Conservation (phyloP, 2,797 vertebrate genomes). For the Acanthurus leucopareius region DNA sequence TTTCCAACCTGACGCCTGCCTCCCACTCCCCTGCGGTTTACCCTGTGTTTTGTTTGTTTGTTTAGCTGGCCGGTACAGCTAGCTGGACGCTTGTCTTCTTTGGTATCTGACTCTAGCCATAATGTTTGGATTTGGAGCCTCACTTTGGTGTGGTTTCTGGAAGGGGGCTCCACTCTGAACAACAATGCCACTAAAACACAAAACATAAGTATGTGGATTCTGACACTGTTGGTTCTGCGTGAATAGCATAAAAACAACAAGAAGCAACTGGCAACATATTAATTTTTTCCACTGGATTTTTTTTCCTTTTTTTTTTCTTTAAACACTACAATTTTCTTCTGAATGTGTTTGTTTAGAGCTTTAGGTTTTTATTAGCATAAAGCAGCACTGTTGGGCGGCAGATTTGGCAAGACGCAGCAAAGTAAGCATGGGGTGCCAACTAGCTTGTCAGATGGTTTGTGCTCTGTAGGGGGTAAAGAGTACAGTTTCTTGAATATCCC, state of each 20-base stretch:
- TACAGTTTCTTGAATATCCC: constrained; percentile 53
- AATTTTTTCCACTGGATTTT: constrained; percentile 17
- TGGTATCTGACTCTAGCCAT: constrained; percentile 64
- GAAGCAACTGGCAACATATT: constrained; percentile 22
- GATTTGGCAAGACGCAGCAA: constrained; percentile 38
- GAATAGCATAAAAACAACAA: constrained; percentile 45
- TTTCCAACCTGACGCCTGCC: constrained; percentile 38
- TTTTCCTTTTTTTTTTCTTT: not conserved
- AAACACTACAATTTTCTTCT: constrained; percentile 14
- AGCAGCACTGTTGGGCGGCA: constrained; percentile 45
- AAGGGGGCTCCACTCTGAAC: constrained; percentile 27
- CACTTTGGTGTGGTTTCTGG: constrained; percentile 62
- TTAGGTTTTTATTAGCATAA: constrained; percentile 56
- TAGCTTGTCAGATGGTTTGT: constrained; percentile 40
- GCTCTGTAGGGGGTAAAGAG: constrained; percentile 45
- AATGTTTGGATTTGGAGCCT: constrained; percentile 67
- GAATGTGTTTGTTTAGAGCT: constrained; percentile 61
- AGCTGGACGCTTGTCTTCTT: constrained; percentile 59
- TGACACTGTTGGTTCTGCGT: constrained; percentile 21
- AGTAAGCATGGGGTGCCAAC: constrained; percentile 25
- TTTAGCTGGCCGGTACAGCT: constrained; percentile 39
- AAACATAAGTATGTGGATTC: constrained; percentile 39
- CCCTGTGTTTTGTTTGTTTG: constrained; percentile 60
- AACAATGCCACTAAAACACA: constrained; percentile 47
- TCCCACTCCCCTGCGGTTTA: constrained; percentile 54